Base-by-base conservation (phyloP, 2,888 invertebrate species). In the Tetragonisca angustula region DNA sequence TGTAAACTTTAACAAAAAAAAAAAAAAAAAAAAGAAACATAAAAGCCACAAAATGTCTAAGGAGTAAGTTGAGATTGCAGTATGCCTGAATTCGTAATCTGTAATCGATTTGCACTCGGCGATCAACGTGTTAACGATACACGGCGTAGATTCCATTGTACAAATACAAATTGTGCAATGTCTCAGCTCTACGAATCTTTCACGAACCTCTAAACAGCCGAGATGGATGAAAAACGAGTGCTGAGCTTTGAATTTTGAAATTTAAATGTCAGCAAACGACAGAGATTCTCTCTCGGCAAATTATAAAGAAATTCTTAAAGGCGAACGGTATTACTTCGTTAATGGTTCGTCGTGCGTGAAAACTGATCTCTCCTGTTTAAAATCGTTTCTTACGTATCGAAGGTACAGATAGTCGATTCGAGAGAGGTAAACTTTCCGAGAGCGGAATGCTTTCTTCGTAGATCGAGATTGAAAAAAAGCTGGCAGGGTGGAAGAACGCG, bases 381-480 rank as follows among this genome's bases (percentile, higher is more conserved):
- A n/a, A 54, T 2, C 0, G 4, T 32, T 21, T n/a, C n/a, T 65
- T 56, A 61, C 17, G 15, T 43, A 1, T 43, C 56, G 6, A 50
- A 36, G 6, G 52, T 9, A 17, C 24, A 9, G 4, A 19, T 24
- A 56, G 9, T 43, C 56, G 82, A 80, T 21, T 59, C n/a, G 17
- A 52, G 27, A 59, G 27, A 64, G 72, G 6, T 11, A 43, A 54
- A 4, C n/a, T n/a, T n/a, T n/a, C 6, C 65, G 61, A 36, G 15
- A 36, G 19, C 61, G 54, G 43, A 32, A 27, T 64, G 81, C 59
- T 81, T 86, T 82, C 81, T 9, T 79, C 77, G 43, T 62, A 56
- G 71, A 78, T 87, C 74, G 85, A 84, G 82, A 90, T 89, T 89
- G 89, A 86, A 90, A 91, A 87, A 86, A 17, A 85, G 84, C 43